A percentile compares a stretch with the other conserved stretches of the same genome.
Evolutionary conservation across 2,888 invertebrate genomes (phyloP).

Genomic region (Thalpophila matura): DNA sequence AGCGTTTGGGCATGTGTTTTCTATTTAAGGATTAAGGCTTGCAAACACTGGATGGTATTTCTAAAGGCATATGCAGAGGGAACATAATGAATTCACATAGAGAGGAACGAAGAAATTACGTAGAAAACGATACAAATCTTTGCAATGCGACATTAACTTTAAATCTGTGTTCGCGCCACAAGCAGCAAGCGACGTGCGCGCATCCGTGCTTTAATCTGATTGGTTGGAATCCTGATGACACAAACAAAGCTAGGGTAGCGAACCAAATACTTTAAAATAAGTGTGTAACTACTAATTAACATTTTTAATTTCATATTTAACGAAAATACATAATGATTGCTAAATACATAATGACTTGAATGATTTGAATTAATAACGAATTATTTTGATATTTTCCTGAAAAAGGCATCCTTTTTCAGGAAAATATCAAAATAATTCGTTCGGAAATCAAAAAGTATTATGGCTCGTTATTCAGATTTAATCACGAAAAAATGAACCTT

Average conservation of each 20-base stretch:
- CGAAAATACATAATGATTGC: background rate
- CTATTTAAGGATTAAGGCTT: no score
- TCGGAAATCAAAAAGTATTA: background rate
- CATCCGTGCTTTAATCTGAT: slow-evolving; percentile 17
- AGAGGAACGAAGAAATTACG: background rate
- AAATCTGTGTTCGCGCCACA: slow-evolving; percentile 14
- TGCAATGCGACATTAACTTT: slow-evolving; percentile 9
- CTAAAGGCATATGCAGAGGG: no score
- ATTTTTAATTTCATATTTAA: slow-evolving; percentile 13
- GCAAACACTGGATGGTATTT: no score
- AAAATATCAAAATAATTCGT: no score
- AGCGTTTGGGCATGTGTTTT: no score
- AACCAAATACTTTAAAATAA: no score
- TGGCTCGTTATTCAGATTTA: slow-evolving; percentile 1
- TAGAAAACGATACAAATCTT: slow-evolving; percentile 15
- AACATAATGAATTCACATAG: background rate
- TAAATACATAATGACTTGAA: no score
- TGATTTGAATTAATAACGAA: no score
- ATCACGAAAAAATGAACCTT: slow-evolving; percentile 12
- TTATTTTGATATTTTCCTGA: no score
- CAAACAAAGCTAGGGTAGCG: background rate
- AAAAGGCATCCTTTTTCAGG: no score
- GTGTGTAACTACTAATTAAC: no score
- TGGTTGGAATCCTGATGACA: slow-evolving; percentile 7
- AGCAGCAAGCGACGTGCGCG: background rate